phyloP scores from a whole-genome alignment of 2,113 vertebrate genomes.

The Sprattus sprattus region DNA sequence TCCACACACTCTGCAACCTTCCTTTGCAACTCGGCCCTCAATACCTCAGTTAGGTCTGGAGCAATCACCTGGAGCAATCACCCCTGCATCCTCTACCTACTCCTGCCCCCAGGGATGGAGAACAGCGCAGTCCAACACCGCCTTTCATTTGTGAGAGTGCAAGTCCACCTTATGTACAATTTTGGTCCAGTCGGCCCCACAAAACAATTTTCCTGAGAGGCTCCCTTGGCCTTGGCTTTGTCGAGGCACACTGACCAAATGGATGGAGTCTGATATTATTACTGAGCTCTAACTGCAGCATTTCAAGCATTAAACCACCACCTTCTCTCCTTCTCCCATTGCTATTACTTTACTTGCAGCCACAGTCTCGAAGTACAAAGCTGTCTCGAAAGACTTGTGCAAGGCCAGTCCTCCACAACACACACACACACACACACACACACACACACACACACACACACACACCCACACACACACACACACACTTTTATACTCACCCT shows the following conservation, averaged over 20 bases:
- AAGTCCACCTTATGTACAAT: slow-evolving; percentile 1
- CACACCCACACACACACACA: background rate
- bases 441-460: no score
- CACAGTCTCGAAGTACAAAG: background rate
- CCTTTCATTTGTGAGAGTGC: slow-evolving; percentile 12
- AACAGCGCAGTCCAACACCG: background rate
- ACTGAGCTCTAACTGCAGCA: background rate
- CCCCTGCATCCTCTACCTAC: background rate
- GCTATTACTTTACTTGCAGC: background rate
- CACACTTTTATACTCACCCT: background rate
- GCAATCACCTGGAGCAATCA: slow-evolving; percentile 13
- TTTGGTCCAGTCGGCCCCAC: background rate
- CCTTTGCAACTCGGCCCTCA: background rate
- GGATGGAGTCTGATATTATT: background rate
- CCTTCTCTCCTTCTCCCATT: background rate
- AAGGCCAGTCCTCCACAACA: no score
- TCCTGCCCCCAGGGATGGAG: background rate
- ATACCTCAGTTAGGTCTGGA: background rate
- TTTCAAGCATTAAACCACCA: background rate
- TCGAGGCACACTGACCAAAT: background rate
- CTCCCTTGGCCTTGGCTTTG: background rate
- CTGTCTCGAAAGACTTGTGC: background rate
- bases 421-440: background rate
- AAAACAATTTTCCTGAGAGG: background rate
- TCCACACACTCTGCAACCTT: background rate